Evolutionary conservation across 2,888 invertebrate species (phyloP), one percentile per base, ranked within the genome.

Genomic region (Ormyrus thymus): DNA sequence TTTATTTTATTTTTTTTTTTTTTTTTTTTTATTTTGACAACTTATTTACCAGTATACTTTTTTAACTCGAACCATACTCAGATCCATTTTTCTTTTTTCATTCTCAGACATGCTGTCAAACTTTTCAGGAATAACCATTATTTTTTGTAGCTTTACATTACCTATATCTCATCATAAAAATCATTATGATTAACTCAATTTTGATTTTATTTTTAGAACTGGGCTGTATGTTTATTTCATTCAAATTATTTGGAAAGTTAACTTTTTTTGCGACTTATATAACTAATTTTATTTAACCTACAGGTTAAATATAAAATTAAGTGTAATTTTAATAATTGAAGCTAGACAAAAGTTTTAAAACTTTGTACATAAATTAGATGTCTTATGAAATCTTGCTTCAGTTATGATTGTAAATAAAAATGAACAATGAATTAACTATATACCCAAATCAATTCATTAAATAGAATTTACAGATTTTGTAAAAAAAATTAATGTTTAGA

Each of bases 331-430:
- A 13, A 11, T 61, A 70, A 55, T 66, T 62, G 48, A 71, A 71
- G 71, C 71, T 61, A n/a, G 55, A 53, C 56, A 13, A 65, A 70
- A 56, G 48, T 61, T 10, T 53, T 8, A 70, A 6, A 70, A 10
- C n/a, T n/a, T 68, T 78, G 58, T 77, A 78, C 13, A 56, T 59
- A 74, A 73, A 50, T 7, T 29, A 64, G 55, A 48, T 50, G 15
- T 73, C 29, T 46, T 46, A 74, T 59, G 53, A 75, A 66, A 5
- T 64, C 53, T 46, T 74, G 69, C 70, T 79, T 76, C 61, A 66
- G 62, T 76, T 71, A 61, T 46, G 7, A 61, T 45, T 79, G 79
- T 79, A 79, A 71, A 79, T 76, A 75, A n/a, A 29, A 65, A 59
- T 43, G 45, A 53, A 4, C 4, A 29, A 4, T 29, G 29, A 29